phyloP scores from a whole-genome alignment of 2,113 vertebrate species.

The Misgurnus mizolepis region DNA sequence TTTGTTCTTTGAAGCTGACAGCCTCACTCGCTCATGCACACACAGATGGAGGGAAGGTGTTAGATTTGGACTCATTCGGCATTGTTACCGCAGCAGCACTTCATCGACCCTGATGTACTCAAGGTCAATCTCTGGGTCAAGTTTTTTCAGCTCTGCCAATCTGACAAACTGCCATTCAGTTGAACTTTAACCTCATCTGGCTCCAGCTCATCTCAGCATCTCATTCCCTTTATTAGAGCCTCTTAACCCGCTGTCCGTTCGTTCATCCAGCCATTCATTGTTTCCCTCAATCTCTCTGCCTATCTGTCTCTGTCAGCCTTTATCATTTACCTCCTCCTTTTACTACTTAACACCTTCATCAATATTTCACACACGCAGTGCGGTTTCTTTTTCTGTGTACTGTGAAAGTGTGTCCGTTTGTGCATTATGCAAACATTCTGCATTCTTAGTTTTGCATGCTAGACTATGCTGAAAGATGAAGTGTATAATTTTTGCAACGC shows the following conservation, averaged over 20 bases:
- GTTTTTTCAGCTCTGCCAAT: conserved; percentile 55
- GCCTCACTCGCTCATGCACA: neutral
- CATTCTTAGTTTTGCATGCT: neutral
- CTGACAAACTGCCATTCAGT: conserved; percentile 45
- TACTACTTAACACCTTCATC: conserved; percentile 25
- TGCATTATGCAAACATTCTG: neutral
- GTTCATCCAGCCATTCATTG: conserved; percentile 6
- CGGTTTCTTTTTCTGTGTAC: conserved; percentile 3
- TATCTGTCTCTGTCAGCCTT: neutral
- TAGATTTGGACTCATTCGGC: neutral
- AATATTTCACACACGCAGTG: conserved; percentile 37
- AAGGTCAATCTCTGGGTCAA: conserved; percentile 54
- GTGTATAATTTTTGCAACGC: too few species aligned
- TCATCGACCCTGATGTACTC: conserved; percentile 36
- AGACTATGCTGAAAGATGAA: neutral
- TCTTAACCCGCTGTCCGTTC: too few species aligned
- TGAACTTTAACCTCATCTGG: conserved; percentile 57
- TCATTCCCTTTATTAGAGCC: neutral
- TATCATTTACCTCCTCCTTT: neutral
- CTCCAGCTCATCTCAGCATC: neutral
- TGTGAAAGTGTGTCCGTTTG: neutral
- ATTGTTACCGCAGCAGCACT: conserved; percentile 1
- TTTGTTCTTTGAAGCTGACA: too few species aligned
- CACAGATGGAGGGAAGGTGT: neutral
- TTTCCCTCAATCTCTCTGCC: neutral